These are phyloP conservation scores for Mionectes macconnelli DNA, from an alignment of 2,113 vertebrate species.

Conservation along the genomic window DNA sequence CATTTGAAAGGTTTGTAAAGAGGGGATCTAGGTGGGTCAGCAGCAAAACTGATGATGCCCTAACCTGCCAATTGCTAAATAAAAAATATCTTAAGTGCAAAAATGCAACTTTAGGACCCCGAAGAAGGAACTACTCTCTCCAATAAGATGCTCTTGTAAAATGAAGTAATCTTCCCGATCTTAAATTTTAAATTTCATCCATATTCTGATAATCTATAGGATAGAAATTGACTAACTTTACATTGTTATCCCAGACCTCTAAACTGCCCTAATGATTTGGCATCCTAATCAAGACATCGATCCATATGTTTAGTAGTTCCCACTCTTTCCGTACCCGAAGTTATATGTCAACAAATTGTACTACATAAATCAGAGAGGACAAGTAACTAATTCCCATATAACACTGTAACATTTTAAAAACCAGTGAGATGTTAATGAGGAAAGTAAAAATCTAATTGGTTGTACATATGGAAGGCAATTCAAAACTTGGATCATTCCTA, in stretches of 20 bases:
- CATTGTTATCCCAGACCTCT: neutral
- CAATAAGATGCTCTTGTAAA: neutral
- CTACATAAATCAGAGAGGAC: neutral
- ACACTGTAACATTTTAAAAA: neutral
- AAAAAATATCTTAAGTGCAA: neutral
- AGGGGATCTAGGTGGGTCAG: neutral
- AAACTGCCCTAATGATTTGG: neutral
- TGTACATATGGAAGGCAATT: neutral
- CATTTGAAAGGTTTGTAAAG: neutral
- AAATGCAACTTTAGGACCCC: neutral
- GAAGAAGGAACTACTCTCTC: neutral
- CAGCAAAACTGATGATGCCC: neutral
- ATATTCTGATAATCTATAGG: neutral
- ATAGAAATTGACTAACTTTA: neutral
- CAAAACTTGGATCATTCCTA: neutral
- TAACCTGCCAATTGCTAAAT: neutral
- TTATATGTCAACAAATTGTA: neutral
- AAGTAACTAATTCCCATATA: neutral
- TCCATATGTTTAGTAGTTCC: neutral
- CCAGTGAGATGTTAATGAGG: neutral
- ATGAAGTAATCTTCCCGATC: neutral
- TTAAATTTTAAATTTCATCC: neutral
- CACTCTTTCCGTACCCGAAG: neutral
- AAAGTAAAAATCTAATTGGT: neutral
- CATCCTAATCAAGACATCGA: neutral